Evolutionary conservation across 2,797 vertebrate genomes (phyloP).

Genomic region (Intellagama lesueurii): DNA sequence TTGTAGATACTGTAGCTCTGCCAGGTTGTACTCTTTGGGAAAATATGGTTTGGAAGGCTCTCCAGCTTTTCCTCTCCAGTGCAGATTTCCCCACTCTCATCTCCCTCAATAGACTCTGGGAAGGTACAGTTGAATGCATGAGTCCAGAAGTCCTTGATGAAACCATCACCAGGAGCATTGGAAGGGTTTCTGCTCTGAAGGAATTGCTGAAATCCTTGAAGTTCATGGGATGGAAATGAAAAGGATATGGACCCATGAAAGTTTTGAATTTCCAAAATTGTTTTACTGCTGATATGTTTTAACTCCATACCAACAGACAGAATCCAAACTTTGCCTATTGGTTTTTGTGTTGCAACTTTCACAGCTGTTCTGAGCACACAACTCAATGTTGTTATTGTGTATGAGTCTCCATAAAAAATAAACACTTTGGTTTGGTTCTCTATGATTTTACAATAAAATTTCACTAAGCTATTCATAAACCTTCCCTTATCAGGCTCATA

Average conservation of each 20-base stretch:
- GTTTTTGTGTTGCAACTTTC: too few species aligned
- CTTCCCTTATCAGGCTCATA: not conserved
- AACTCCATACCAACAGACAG: not conserved
- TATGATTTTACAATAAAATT: not conserved
- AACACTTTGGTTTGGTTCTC: not conserved
- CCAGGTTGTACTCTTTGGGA: not conserved
- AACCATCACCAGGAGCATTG: too few species aligned
- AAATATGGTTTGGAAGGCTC: not conserved
- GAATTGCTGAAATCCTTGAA: not conserved
- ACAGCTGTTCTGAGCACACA: not conserved
- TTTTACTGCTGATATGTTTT: not conserved
- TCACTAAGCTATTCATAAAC: fast-evolving
- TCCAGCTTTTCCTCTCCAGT: not conserved
- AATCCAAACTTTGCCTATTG: conserved; percentile 4
- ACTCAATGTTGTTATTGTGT: not conserved
- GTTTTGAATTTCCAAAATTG: not conserved
- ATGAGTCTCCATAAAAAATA: not conserved
- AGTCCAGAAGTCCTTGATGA: too few species aligned
- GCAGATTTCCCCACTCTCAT: not conserved
- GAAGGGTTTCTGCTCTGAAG: too few species aligned
- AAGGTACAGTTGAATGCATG: too few species aligned
- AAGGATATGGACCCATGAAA: not conserved
- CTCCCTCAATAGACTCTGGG: too few species aligned
- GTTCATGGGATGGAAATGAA: not conserved
- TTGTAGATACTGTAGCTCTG: conserved; percentile 24